Base-by-base conservation (phyloP, 2,888 invertebrate genomes). In the Leptarthrus brevirostris region DNA sequence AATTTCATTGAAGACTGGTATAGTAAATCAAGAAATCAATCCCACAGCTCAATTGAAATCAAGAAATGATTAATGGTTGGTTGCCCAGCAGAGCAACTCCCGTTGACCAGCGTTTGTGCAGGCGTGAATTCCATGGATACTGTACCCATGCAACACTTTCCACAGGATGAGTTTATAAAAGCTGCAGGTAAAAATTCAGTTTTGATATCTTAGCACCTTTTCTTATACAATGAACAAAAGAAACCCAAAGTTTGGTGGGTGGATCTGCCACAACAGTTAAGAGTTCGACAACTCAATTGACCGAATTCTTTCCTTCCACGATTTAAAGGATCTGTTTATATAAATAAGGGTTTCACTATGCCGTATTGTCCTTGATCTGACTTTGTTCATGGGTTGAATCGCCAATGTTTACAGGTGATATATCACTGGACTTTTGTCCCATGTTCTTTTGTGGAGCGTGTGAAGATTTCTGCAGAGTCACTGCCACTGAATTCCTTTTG, bases 261-360 rank as follows among this genome's bases (percentile, higher is more conserved):
- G 64, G 64, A 47, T 26, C 64, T 34, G 24, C 47, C 64, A 64
- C 64, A 64, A 64, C 64, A 64, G 24, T 18, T 16, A 1, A 16
- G 6, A 34, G 56, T 26, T 44, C 3, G 24, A 64, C 64, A 64
- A 24, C 64, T 64, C 47, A 64, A 64, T 47, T 44, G 64, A 24
- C 47, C 44, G 64, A 64, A 44, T 26, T 64, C 10, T 40, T 44
- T n/a, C 22, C 26, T 64, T 22, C 14, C 24, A 12, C n/a, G 14
- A 40, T 12, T 24, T 44, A 64, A 64, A 64, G 64, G 44, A 44
- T 64, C 44, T 64, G 47, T 64, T 64, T 64, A 64, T 64, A 64
- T 64, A 64, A 64, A 64, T 64, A 64, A 64, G 24, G 64, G 64
- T 64, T 36, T 64, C 64, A 64, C 64, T 44, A 64, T n/a, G n/a